Conservation (phyloP, 64 coral and sea anemone genomes). For the Actinia equina region DNA sequence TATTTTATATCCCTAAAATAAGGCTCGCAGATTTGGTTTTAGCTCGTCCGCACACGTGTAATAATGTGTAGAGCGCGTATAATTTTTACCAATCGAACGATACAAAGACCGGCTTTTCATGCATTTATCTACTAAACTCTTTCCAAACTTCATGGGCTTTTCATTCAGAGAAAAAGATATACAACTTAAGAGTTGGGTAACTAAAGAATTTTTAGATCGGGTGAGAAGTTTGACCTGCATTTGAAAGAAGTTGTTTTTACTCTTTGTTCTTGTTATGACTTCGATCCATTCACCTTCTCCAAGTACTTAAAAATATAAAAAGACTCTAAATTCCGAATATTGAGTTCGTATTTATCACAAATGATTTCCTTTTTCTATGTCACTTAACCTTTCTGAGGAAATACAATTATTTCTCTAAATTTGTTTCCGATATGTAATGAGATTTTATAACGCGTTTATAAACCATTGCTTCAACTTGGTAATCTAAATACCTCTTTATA, state of each 20-base stretch:
- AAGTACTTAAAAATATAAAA: neutral
- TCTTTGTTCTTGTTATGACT: slow-evolving; percentile 17
- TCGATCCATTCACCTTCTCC: neutral
- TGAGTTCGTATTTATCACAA: neutral
- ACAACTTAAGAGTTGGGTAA: neutral
- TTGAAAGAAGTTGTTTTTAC: neutral
- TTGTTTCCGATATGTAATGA: neutral
- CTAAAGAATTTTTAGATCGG: neutral
- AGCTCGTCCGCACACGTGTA: slow-evolving; percentile 3
- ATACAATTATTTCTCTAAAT: neutral
- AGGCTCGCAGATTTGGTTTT: neutral
- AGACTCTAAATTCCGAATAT: neutral
- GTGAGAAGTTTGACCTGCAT: neutral
- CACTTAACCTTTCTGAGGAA: neutral
- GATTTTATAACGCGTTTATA: neutral
- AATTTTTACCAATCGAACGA: neutral
- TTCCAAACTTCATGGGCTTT: neutral
- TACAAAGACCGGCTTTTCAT: neutral
- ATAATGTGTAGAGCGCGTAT: neutral
- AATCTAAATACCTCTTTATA: neutral
- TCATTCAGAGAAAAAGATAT: neutral
- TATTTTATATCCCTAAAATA: neutral
- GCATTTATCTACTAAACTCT: neutral
- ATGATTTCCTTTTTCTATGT: neutral
- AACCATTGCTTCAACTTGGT: neutral